phyloP scores from a whole-genome alignment of 1,140 invertebrate species.

The Brachionus angularis region DNA sequence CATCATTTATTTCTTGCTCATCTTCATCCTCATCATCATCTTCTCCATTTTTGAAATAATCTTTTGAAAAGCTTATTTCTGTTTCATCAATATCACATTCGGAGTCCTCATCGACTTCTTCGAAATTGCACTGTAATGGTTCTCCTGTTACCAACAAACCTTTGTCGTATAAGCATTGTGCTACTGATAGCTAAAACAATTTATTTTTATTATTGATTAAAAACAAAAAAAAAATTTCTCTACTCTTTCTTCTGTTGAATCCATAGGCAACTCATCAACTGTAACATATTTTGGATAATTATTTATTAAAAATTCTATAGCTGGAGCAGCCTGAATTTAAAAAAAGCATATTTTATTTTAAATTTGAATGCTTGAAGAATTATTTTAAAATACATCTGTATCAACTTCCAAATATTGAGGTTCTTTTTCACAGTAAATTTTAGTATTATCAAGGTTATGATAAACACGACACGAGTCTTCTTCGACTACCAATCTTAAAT shows the following conservation, averaged over 20 bases:
- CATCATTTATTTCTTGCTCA: neutral
- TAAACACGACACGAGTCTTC: slow-evolving; percentile 68
- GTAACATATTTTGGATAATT: slow-evolving; percentile 71
- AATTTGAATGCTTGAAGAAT: too few species aligned
- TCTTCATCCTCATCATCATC: slow-evolving; percentile 45
- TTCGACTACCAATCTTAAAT: slow-evolving; percentile 66
- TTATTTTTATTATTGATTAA: slow-evolving; percentile 11
- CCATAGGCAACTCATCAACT: slow-evolving; percentile 68
- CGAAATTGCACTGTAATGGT: slow-evolving; percentile 56
- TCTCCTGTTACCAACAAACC: slow-evolving; percentile 65
- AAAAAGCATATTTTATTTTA: slow-evolving; percentile 45
- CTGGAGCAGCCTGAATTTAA: slow-evolving; percentile 64
- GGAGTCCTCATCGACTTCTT: slow-evolving; percentile 1
- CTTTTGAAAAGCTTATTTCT: slow-evolving; percentile 14
- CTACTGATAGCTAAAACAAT: slow-evolving; percentile 61
- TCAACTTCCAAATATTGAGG: slow-evolving; percentile 72
- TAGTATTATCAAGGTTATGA: slow-evolving; percentile 75
- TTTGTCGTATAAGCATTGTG: slow-evolving; percentile 68
- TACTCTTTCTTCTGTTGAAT: slow-evolving; percentile 65
- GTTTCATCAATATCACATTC: slow-evolving; percentile 17
- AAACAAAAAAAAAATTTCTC: slow-evolving; percentile 35
- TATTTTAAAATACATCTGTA: too few species aligned
- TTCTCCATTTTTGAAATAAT: slow-evolving; percentile 46
- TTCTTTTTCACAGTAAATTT: slow-evolving; percentile 76
- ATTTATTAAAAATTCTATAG: slow-evolving; percentile 68